Percentiles rank a stretch among this genome's conserved stretches.
Conservation (phyloP, 2,888 invertebrate genomes). For the Diploptera punctata region DNA sequence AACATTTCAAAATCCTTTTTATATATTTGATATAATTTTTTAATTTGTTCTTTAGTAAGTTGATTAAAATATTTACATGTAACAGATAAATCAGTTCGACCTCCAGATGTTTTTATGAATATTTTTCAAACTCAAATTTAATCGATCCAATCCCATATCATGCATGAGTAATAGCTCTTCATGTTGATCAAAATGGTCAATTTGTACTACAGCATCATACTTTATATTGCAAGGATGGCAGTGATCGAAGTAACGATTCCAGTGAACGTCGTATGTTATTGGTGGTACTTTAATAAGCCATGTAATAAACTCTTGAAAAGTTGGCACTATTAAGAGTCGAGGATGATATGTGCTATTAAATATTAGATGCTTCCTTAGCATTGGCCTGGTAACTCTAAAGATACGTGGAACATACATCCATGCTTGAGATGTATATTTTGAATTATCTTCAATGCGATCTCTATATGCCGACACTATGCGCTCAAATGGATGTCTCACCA, state of each 20-base stretch:
- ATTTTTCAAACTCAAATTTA: conserved; percentile 23
- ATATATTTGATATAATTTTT: conserved; percentile 50
- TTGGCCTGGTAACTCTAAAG: conserved; percentile 52
- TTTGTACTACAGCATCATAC: conserved; percentile 51
- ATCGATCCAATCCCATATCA: not conserved
- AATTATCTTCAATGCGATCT: conserved; percentile 53
- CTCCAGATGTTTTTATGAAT: conserved; percentile 48
- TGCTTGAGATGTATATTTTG: conserved; percentile 52
- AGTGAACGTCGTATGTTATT: conserved; percentile 52
- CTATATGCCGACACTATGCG: conserved; percentile 55
- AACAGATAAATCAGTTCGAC: conserved; percentile 48
- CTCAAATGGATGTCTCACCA: conserved; percentile 54
- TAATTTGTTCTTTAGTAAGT: conserved; percentile 47
- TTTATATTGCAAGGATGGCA: conserved; percentile 51
- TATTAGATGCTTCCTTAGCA: conserved; percentile 43
- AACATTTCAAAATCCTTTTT: conserved; percentile 54
- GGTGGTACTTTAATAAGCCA: conserved; percentile 50
- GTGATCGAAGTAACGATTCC: conserved; percentile 52
- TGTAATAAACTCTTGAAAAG: conserved; percentile 52
- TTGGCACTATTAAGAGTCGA: conserved; percentile 51
- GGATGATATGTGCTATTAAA: not conserved
- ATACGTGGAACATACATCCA: conserved; percentile 53
- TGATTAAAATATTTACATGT: conserved; percentile 52
- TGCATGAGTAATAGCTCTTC: conserved; percentile 48
- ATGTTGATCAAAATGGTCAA: conserved; percentile 49